phyloP scores from a whole-genome alignment of 2,797 vertebrate genomes.

The Chiloscyllium punctatum region DNA sequence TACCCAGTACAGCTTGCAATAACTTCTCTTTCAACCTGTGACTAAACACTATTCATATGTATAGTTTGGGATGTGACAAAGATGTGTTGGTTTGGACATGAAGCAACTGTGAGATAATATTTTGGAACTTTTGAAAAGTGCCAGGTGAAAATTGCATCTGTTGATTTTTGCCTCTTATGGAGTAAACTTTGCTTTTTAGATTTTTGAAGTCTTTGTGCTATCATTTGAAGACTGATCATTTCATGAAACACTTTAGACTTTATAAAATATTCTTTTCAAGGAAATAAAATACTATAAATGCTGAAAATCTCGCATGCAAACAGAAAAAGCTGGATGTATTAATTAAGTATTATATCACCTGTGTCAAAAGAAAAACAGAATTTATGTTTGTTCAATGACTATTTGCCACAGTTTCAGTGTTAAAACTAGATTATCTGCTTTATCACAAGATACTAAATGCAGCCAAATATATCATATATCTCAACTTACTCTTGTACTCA shows the following conservation, averaged over 20 bases:
- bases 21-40: background rate
- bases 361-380: no score
- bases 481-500: background rate
- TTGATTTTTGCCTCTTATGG: no score
- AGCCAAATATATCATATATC: background rate
- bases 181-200: no score
- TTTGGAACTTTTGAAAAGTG: background rate
- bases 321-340: no score
- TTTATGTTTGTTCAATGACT: no score
- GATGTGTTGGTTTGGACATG: background rate
- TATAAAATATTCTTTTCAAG: background rate
- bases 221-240: background rate
- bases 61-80: background rate
- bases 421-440: background rate
- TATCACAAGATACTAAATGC: background rate
- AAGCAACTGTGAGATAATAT: background rate
- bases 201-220: no score
- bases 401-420: no score
- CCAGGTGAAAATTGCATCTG: background rate
- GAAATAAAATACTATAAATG: no score
- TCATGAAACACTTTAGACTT: background rate
- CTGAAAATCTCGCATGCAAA: no score
- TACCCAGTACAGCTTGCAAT: background rate
- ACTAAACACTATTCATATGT: background rate
- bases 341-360: no score